Evolutionary conservation across 2,797 vertebrate species (phyloP).

Genomic region (Falco rusticolus): DNA sequence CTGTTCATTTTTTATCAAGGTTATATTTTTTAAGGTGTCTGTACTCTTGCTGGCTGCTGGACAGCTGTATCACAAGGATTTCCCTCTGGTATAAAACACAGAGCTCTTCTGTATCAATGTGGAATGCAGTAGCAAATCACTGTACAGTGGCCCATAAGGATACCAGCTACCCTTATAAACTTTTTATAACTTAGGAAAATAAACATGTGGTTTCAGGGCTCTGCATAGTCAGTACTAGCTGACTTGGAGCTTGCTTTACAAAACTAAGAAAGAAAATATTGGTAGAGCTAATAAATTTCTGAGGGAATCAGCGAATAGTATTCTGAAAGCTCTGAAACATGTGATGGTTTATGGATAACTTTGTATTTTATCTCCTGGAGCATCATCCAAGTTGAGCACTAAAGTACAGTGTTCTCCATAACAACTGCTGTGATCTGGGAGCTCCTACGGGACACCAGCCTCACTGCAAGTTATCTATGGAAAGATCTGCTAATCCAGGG

Average conservation of each 20-base stretch:
- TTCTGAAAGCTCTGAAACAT: constrained; percentile 61
- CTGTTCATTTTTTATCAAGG: constrained; percentile 24
- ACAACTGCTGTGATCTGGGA: constrained; percentile 13
- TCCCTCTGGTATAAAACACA: constrained; percentile 77
- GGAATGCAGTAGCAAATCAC: constrained; percentile 81
- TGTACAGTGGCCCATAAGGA: constrained; percentile 79
- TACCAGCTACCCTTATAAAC: constrained; percentile 82
- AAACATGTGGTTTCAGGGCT: constrained; percentile 85
- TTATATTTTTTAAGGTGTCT: constrained; percentile 66
- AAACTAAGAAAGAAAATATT: constrained; percentile 80
- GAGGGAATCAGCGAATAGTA: constrained; percentile 61
- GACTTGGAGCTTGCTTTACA: constrained; percentile 76
- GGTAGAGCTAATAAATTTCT: constrained; percentile 78
- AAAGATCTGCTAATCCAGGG: constrained; percentile 51
- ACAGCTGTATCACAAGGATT: constrained; percentile 71
- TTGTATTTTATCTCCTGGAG: constrained; percentile 40
- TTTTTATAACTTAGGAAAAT: constrained; percentile 86
- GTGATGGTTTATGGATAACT: constrained; percentile 62
- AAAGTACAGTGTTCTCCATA: constrained; percentile 47
- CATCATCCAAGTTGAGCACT: constrained; percentile 35
- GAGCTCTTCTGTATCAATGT: constrained; percentile 79
- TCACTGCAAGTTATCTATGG: neutral
- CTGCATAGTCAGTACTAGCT: constrained; percentile 74
- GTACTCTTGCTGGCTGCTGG: constrained; percentile 54
- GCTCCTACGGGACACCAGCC: neutral